These are phyloP conservation scores for Amphiduros pacificus DNA, from an alignment of 2,888 invertebrate genomes.

Conservation along the genomic window DNA sequence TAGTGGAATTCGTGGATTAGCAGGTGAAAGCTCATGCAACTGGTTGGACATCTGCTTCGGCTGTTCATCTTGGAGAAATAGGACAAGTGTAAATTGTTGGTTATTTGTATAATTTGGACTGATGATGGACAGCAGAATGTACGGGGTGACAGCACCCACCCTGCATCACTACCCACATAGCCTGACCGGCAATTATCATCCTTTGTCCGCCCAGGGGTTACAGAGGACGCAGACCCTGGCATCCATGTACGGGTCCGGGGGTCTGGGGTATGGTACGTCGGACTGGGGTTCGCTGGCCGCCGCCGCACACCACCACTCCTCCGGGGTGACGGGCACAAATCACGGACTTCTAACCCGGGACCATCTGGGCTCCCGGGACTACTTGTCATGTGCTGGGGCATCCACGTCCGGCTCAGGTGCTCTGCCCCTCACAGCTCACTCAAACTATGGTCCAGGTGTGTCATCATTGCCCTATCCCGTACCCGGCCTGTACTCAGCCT, in stretches of 20 bases:
- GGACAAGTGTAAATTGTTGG: too few species aligned
- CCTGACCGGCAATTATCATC: constrained; percentile 25
- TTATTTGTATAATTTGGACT: too few species aligned
- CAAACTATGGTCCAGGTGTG: too few species aligned
- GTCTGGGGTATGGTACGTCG: constrained; percentile 6
- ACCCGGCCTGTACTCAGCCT: not conserved
- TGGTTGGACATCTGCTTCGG: too few species aligned
- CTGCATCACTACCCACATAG: constrained; percentile 36
- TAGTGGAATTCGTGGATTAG: too few species aligned
- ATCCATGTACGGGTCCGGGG: not conserved
- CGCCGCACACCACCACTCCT: not conserved
- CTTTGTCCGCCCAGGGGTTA: constrained; percentile 19
- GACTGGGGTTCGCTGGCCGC: constrained; percentile 4
- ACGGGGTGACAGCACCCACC: constrained; percentile 38
- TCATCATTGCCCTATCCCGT: not conserved
- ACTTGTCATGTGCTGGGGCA: constrained; percentile 6
- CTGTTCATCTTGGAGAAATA: too few species aligned
- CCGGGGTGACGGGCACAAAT: not conserved
- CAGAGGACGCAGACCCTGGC: not conserved
- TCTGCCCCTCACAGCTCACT: too few species aligned
- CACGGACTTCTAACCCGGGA: constrained; percentile 1
- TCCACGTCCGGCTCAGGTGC: constrained; percentile 1
- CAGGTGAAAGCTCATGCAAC: too few species aligned
- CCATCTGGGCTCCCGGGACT: constrained; percentile 7
- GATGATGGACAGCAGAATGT: constrained; percentile 27